A percentile compares a stretch with the other conserved stretches of the same genome.
Conservation (phyloP, 1,140 invertebrate genomes). For the Aphis craccivora region DNA sequence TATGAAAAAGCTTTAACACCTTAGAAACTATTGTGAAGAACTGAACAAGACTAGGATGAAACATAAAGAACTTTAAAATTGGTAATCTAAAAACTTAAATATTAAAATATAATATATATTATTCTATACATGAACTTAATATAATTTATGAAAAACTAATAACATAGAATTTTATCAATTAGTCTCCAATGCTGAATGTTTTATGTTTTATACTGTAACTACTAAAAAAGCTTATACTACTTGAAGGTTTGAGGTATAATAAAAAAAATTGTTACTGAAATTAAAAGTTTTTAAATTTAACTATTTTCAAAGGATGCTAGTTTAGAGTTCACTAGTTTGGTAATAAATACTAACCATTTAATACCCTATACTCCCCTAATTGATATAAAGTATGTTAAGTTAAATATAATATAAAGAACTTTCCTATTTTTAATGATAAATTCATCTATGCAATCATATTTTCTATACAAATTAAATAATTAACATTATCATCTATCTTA, state of each 20-base stretch:
- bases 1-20: background rate
- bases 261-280: background rate
- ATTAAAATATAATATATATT: no score
- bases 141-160: no score
- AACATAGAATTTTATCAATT: no score
- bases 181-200: no score
- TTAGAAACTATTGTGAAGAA: background rate
- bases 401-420: background rate
- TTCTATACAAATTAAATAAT: background rate
- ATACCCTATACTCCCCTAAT: background rate
- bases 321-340: background rate
- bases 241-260: no score
- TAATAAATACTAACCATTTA: background rate
- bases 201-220: no score
- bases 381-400: background rate
- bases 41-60: background rate
- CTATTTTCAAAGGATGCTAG: background rate
- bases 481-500: background rate
- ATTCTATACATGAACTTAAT: no score
- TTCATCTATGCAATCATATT: background rate
- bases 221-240: no score
- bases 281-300: background rate
- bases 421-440: background rate
- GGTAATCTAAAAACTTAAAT: no score
- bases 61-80: background rate